phyloP scores from a whole-genome alignment of 2,888 invertebrate species.

The Drymonia ruficornis region DNA sequence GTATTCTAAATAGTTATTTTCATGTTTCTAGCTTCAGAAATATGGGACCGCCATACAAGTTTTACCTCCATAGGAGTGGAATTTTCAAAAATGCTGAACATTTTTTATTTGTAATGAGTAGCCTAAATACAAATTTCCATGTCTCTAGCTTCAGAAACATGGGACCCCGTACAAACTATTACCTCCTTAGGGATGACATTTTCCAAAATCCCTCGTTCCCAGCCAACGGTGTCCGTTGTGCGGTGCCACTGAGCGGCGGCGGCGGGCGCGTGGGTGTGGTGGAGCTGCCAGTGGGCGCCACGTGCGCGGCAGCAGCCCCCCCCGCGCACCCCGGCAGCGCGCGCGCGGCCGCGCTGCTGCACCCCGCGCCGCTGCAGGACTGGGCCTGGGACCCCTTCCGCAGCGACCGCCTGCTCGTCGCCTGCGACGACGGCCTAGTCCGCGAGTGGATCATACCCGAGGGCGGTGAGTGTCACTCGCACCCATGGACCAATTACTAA shows the following conservation, averaged over 20 bases:
- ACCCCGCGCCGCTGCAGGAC: slow-evolving; percentile 95
- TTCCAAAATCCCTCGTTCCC: not conserved
- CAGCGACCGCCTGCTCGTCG: slow-evolving; percentile 91
- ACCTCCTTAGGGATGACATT: no score
- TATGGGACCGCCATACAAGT: no score
- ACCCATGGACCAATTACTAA: no score
- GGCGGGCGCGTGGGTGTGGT: slow-evolving; percentile 96
- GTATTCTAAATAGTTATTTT: no score
- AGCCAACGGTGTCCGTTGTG: slow-evolving; percentile 95
- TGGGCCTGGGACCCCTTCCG: slow-evolving; percentile 98
- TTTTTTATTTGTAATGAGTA: no score
- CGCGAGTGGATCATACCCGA: slow-evolving; percentile 92
- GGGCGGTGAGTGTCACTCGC: slow-evolving; percentile 68
- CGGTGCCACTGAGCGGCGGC: slow-evolving; percentile 95
- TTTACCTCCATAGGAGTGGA: no score
- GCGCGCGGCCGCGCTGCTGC: slow-evolving; percentile 95
- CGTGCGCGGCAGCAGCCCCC: slow-evolving; percentile 43
- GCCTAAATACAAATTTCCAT: no score
- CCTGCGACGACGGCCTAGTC: slow-evolving; percentile 95
- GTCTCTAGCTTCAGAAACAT: no score
- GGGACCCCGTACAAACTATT: no score
- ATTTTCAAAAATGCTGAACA: no score
- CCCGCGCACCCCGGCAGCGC: slow-evolving; percentile 91
- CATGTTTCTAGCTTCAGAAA: no score
- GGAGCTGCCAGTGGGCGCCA: slow-evolving; percentile 79